phyloP scores from a whole-genome alignment of 2,888 invertebrate genomes.

The Caenorhabditis parvicauda region DNA sequence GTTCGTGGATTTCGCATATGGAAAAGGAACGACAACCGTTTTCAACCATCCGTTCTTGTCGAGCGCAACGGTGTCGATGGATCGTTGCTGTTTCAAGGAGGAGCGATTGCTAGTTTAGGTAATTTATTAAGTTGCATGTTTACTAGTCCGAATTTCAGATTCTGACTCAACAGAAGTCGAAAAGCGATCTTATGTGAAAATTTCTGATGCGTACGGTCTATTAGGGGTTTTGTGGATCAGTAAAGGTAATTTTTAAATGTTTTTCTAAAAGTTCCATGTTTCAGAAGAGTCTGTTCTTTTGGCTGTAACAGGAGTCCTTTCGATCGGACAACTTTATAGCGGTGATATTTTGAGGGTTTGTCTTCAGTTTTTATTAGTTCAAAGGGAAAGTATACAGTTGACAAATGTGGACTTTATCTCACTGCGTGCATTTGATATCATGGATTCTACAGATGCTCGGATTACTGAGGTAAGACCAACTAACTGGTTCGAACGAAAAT shows the following conservation, averaged over 20 bases:
- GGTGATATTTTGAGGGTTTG: slow-evolving; percentile 78
- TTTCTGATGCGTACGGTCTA: slow-evolving; percentile 91
- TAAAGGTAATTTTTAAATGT: slow-evolving; percentile 8
- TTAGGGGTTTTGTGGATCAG: slow-evolving; percentile 81
- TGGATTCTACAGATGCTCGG: slow-evolving; percentile 44
- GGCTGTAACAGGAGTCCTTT: slow-evolving; percentile 90
- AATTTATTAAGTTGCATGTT: neutral
- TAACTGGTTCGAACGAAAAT: neutral
- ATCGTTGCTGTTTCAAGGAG: slow-evolving; percentile 52
- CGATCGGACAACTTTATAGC: slow-evolving; percentile 90
- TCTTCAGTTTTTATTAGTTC: neutral
- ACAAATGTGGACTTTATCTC: slow-evolving; percentile 57
- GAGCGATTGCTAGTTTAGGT: slow-evolving; percentile 47
- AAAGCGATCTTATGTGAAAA: slow-evolving; percentile 83
- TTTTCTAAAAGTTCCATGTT: slow-evolving; percentile 3
- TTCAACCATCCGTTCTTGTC: slow-evolving; percentile 44
- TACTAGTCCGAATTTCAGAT: slow-evolving; percentile 66
- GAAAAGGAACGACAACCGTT: slow-evolving; percentile 38
- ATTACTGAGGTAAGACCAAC: slow-evolving; percentile 47
- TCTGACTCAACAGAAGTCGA: slow-evolving; percentile 84
- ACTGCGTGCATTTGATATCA: slow-evolving; percentile 35
- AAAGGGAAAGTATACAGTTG: slow-evolving; percentile 19
- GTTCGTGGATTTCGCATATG: slow-evolving; percentile 55
- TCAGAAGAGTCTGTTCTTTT: slow-evolving; percentile 80
- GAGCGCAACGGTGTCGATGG: slow-evolving; percentile 44